These are phyloP conservation scores for Trichosurus vulpecula DNA, from an alignment of 2,797 vertebrate genomes.

Conservation along the genomic window DNA sequence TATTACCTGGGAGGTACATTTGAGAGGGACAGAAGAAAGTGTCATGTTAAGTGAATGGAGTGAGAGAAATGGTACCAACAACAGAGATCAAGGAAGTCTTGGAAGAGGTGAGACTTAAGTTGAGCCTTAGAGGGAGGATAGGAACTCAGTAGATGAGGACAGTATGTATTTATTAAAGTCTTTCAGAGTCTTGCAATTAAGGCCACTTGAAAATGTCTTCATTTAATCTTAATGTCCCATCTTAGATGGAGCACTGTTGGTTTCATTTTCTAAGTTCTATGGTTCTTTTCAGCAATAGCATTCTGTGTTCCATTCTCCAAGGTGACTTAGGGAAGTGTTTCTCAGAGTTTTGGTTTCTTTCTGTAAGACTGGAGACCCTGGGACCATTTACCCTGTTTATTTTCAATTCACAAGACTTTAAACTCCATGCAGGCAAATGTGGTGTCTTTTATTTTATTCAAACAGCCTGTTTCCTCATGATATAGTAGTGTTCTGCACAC, in stretches of 20 bases:
- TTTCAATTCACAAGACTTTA: neutral
- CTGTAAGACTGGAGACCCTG: neutral
- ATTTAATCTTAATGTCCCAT: neutral
- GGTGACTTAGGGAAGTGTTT: neutral
- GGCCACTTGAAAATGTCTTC: neutral
- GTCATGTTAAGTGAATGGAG: neutral
- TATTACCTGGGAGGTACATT: neutral
- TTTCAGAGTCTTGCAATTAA: neutral
- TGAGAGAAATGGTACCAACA: neutral
- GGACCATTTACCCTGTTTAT: neutral
- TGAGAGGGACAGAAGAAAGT: neutral
- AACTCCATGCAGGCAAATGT: neutral
- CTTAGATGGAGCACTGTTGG: neutral
- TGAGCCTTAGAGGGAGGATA: neutral
- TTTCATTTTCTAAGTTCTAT: neutral
- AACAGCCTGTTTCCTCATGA: neutral
- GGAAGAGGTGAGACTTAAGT: neutral
- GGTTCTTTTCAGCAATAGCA: neutral
- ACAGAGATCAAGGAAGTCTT: neutral
- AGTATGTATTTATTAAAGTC: neutral
- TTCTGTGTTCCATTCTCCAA: neutral
- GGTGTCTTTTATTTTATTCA: no score
- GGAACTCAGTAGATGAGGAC: neutral
- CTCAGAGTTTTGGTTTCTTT: neutral
- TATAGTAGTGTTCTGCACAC: neutral